phyloP scores from a whole-genome alignment of 2,888 invertebrate species.

The Pogonocherus hispidulus region DNA sequence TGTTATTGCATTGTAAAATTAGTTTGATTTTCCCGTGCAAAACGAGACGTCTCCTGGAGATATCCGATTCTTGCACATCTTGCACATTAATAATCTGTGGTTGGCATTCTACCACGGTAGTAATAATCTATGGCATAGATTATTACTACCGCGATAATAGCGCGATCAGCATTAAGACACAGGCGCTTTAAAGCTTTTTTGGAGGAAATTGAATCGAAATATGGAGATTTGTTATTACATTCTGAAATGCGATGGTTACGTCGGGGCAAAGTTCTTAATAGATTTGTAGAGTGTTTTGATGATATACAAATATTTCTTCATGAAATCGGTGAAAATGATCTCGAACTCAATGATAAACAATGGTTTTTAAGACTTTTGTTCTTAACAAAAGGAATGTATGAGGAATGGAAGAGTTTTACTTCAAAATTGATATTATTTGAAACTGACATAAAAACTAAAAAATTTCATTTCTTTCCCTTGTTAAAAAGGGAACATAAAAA shows the following conservation, averaged over 20 bases:
- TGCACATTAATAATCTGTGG: no score
- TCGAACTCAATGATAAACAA: conserved; percentile 9
- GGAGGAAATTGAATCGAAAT: conserved; percentile 51
- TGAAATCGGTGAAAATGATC: neutral
- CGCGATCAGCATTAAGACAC: conserved; percentile 50
- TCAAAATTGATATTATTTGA: conserved; percentile 26
- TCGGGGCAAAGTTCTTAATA: conserved; percentile 52
- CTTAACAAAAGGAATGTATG: conserved; percentile 49
- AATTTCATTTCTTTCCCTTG: conserved; percentile 40
- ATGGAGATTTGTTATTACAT: conserved; percentile 50
- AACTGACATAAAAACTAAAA: conserved; percentile 49
- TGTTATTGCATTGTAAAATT: neutral
- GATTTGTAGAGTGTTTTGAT: conserved; percentile 49
- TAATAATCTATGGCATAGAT: no score
- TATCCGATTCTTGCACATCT: neutral
- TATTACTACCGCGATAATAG: no score
- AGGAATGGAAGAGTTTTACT: conserved; percentile 48
- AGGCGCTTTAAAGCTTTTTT: conserved; percentile 50
- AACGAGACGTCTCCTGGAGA: neutral
- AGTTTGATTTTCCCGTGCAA: neutral
- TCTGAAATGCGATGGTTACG: conserved; percentile 49
- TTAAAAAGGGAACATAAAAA: conserved; percentile 44
- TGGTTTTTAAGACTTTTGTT: conserved; percentile 47
- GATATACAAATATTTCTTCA: neutral
- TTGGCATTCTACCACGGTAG: no score